phyloP scores from a whole-genome alignment of 2,888 invertebrate genomes.

The Acleris sparsana region DNA sequence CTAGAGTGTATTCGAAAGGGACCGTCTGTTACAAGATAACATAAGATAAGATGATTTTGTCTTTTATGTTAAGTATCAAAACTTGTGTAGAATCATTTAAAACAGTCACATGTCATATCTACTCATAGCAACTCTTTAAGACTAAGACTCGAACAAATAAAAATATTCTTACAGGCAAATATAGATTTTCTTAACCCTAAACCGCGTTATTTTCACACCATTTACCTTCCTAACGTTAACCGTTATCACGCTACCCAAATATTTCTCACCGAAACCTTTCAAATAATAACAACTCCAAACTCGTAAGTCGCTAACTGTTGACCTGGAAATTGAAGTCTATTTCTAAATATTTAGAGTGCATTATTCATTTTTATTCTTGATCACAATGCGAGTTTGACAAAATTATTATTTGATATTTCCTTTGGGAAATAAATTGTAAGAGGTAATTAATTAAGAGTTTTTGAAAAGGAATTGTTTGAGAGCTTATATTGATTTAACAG shows the following conservation, averaged over 20 bases:
- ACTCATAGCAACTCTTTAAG: no score
- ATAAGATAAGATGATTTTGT: no score
- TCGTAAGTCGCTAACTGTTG: neutral
- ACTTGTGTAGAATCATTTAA: no score
- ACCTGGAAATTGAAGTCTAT: neutral
- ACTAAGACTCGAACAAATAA: no score
- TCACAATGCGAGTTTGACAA: no score
- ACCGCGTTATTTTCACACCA: constrained; percentile 21
- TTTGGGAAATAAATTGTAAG: constrained; percentile 18
- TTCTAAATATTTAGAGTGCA: neutral
- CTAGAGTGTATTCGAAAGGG: no score
- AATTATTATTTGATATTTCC: no score
- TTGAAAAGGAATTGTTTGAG: constrained; percentile 17
- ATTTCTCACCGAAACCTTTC: constrained; percentile 23
- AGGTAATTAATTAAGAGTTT: constrained; percentile 28
- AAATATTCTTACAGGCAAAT: constrained; percentile 7
- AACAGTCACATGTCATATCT: no score
- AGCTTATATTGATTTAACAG: constrained; percentile 11
- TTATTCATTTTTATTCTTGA: no score
- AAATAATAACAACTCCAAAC: neutral
- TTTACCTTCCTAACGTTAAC: constrained; percentile 25
- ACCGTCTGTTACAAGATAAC: no score
- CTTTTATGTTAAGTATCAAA: no score
- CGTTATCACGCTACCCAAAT: constrained; percentile 28
- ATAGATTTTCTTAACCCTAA: constrained; percentile 16